Base-by-base conservation (phyloP, 2,113 vertebrate genomes). In the Dicaeum eximium region DNA sequence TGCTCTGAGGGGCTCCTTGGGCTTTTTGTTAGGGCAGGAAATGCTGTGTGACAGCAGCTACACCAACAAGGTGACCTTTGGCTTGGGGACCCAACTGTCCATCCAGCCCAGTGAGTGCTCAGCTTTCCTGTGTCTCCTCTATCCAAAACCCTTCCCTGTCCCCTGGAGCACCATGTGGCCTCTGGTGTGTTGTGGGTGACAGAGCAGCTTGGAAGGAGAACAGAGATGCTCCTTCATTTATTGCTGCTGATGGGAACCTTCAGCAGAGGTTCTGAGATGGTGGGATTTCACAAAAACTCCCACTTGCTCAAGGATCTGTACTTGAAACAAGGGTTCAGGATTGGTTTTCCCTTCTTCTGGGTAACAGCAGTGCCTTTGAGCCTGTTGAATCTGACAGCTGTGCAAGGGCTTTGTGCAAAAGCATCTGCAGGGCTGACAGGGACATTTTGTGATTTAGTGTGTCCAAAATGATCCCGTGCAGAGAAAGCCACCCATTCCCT, bases 1-100 rank as follows among this genome's bases (percentile, higher is more conserved):
- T 71, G 37, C 69, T 33, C 69, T 33, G 15, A 24, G 38, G 33
- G 30, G 28, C 22, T 53, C 8, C 19, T 2, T 17, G 67, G 50
- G 37, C 45, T 50, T 69, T 96, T 95, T 96, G 91, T 74, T n/a
- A 57, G 21, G 33, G 54, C 20, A 69, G 45, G n/a, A 69, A 70
- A 70, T 51, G 45, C 65, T 67, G 65, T 35, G 65, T 48, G 65
- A 11, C 19, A 21, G 8, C 44, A 45, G 21, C 56, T 57, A 11
- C 61, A 31, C 38, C 38, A 38, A 3, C 38, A 38, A 3, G 61
- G 1, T 64, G n/a, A 69, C 48, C 20, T 70, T 70, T 23, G 67
- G 35, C 70, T 56, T 38, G 1, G 66, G 47, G n/a, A 69, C 47
- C 25, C 6, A 25, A 5, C 66, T 70, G 19, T 38, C 27, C 27